These are phyloP conservation scores for Suillia variegata DNA, from an alignment of 2,888 invertebrate species.

Conservation along the genomic window DNA sequence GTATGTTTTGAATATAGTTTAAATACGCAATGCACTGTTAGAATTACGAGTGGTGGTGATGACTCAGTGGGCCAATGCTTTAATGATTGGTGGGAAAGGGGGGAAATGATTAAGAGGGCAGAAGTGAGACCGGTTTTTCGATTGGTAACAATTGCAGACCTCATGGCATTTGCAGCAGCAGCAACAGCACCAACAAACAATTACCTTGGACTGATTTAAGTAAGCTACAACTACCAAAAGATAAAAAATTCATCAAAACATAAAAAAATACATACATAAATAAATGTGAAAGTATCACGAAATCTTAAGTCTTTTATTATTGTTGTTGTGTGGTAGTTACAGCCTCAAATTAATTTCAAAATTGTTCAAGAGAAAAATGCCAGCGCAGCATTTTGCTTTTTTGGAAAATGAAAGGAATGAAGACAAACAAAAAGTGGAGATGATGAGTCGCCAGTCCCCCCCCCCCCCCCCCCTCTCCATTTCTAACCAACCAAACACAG, in stretches of 20 bases:
- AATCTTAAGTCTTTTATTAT: slow-evolving; percentile 14
- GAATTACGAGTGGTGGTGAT: no score
- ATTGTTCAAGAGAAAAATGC: neutral
- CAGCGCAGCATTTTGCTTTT: neutral
- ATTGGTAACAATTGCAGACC: neutral
- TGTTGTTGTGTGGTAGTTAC: slow-evolving; percentile 29
- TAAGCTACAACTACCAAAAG: no score
- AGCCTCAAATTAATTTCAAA: slow-evolving; percentile 7
- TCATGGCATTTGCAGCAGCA: no score
- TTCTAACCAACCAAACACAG: neutral
- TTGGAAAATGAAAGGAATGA: neutral
- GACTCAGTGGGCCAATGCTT: no score
- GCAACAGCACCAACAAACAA: no score
- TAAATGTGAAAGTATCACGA: neutral
- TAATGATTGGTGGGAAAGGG: neutral
- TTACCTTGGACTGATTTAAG: no score
- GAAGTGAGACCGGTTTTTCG: neutral
- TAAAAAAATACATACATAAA: neutral
- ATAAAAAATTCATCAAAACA: neutral
- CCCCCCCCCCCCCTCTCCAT: neutral
- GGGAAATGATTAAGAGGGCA: slow-evolving; percentile 5
- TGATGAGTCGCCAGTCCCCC: no score
- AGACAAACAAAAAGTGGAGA: neutral
- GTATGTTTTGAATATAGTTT: no score
- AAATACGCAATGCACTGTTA: no score